Evolutionary conservation across 1,140 invertebrate species (phyloP).

Genomic region (Neotoxoptera formosana): DNA sequence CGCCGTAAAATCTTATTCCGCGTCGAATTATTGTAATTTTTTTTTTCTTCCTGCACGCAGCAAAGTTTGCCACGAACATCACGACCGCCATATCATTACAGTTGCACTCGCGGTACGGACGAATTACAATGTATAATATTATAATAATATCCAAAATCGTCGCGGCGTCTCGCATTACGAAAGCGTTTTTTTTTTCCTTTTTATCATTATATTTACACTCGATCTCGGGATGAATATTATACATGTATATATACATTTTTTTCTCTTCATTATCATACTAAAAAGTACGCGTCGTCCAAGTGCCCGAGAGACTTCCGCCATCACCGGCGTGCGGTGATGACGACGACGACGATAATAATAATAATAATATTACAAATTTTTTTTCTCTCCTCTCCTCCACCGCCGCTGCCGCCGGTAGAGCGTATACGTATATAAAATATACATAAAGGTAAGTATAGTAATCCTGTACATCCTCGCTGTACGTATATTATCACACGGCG

Average conservation of each 20-base stretch:
- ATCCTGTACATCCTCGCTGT: not conserved
- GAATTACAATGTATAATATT: not conserved
- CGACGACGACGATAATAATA: not conserved
- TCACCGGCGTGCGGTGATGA: not conserved
- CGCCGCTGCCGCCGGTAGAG: too few relatives aligned
- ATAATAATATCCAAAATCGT: conserved; percentile 19
- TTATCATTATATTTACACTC: conserved; percentile 12
- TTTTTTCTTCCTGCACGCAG: not conserved
- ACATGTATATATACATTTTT: not conserved
- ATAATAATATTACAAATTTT: not conserved
- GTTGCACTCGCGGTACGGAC: not conserved
- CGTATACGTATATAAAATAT: not conserved
- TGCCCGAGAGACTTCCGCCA: not conserved
- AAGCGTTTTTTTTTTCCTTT: conserved; percentile 4
- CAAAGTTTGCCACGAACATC: not conserved
- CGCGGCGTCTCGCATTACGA: not conserved
- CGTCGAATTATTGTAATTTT: not conserved
- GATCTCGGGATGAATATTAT: not conserved
- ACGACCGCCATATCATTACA: not conserved
- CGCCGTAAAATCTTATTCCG: not conserved
- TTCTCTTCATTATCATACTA: not conserved
- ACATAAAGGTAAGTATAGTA: not conserved
- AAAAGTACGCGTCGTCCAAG: not conserved
- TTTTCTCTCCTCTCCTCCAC: not conserved
- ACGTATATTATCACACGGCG: not conserved